phyloP scores from a whole-genome alignment of 2,113 vertebrate species.

The Oenanthe melanoleuca region DNA sequence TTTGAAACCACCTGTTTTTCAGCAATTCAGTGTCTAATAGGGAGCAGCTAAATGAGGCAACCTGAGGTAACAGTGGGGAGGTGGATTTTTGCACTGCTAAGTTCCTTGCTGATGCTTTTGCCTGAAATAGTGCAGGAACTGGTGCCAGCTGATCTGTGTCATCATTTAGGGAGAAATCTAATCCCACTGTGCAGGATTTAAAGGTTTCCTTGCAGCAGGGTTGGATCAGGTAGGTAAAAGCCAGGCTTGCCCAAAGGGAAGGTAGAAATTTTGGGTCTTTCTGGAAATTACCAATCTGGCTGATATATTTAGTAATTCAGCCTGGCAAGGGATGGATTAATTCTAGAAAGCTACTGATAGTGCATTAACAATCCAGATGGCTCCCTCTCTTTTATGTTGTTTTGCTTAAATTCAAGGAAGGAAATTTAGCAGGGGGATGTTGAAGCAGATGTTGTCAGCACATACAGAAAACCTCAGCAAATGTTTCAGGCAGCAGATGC shows the following conservation, averaged over 20 bases:
- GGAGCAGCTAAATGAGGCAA: background rate
- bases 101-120: background rate
- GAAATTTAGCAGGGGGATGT: background rate
- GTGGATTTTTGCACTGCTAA: background rate
- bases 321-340: background rate
- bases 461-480: background rate
- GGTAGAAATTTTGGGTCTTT: background rate
- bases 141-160: background rate
- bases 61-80: background rate
- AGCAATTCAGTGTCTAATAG: background rate
- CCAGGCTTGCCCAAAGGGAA: background rate
- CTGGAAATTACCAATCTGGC: background rate
- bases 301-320: conserved; percentile 10
- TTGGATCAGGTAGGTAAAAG: background rate
- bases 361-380: conserved; percentile 51
- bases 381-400: conserved; percentile 10
- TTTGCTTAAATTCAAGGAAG: conserved; percentile 12
- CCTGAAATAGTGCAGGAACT: background rate
- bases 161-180: background rate
- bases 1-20: background rate
- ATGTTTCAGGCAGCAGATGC: background rate
- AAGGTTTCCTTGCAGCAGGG: background rate
- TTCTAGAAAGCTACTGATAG: conserved; percentile 44
- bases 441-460: background rate
- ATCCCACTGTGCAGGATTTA: background rate